Conservation (phyloP, 2,113 vertebrate species). For the Ginglymostoma cirratum region DNA sequence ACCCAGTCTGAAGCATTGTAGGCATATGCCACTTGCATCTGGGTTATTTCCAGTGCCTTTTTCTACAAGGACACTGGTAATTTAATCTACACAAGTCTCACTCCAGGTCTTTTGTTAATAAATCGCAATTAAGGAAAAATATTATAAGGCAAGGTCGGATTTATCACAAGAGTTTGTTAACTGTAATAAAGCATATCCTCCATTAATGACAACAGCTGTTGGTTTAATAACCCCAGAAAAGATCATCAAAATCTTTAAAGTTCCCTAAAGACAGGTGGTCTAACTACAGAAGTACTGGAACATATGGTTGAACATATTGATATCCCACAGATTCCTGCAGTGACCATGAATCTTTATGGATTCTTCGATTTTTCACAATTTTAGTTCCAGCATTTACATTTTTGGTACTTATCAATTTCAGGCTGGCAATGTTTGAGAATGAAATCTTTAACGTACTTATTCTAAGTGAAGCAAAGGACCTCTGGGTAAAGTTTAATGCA, state of each 20-base stretch:
- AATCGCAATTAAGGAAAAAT: slow-evolving; percentile 29
- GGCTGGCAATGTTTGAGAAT: background rate
- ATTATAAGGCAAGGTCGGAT: slow-evolving; percentile 44
- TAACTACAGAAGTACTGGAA: background rate
- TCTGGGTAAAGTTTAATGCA: background rate
- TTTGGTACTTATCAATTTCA: background rate
- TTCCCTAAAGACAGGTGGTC: slow-evolving; percentile 47
- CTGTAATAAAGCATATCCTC: slow-evolving; percentile 58
- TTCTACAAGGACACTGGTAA: background rate
- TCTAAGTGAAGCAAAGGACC: background rate
- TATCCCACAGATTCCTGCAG: background rate
- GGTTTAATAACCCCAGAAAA: slow-evolving; percentile 69
- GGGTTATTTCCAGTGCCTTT: background rate
- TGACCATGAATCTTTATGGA: slow-evolving; percentile 24
- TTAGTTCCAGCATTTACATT: background rate
- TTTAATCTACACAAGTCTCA: background rate
- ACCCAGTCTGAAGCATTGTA: background rate
- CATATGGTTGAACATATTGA: slow-evolving; percentile 31
- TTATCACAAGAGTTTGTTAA: slow-evolving; percentile 48
- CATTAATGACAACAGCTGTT: slow-evolving; percentile 72
- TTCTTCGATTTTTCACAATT: background rate
- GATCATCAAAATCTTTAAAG: slow-evolving; percentile 59
- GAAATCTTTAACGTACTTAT: background rate
- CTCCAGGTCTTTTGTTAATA: background rate
- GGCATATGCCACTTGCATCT: background rate